phyloP scores from a whole-genome alignment of 2,113 vertebrate species.

The Leptosomus discolor region DNA sequence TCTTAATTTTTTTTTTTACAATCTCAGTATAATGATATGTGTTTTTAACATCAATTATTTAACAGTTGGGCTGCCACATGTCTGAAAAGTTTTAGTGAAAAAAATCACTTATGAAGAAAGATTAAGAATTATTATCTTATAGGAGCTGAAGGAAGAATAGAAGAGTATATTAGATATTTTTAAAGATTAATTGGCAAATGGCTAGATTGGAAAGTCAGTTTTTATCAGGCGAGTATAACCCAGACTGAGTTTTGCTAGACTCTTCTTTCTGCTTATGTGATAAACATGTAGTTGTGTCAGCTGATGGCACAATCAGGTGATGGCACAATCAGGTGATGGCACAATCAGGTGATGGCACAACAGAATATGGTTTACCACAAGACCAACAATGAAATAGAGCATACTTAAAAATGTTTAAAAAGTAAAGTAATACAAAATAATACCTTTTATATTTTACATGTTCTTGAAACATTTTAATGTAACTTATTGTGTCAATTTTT shows the following conservation, averaged over 20 bases:
- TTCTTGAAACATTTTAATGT: background rate
- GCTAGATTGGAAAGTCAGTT: background rate
- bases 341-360: background rate
- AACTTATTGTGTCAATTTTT: background rate
- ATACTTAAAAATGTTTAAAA: background rate
- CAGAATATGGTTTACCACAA: background rate
- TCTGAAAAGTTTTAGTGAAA: background rate
- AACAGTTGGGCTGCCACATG: background rate
- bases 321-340: no score
- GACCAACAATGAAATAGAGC: background rate
- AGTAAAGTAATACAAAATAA: background rate
- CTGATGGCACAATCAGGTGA: no score
- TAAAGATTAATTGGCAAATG: background rate
- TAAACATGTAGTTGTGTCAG: background rate
- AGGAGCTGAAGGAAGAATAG: background rate
- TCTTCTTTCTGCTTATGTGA: background rate
- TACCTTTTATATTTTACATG: background rate
- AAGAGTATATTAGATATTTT: background rate
- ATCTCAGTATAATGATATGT: background rate
- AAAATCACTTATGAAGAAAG: background rate
- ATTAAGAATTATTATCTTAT: background rate
- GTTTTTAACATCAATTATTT: background rate
- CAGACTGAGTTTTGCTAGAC: background rate
- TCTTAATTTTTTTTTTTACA: background rate
- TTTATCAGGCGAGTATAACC: background rate